Evolutionary conservation across 2,888 invertebrate genomes (phyloP).

Genomic region (Eulithis prunata): DNA sequence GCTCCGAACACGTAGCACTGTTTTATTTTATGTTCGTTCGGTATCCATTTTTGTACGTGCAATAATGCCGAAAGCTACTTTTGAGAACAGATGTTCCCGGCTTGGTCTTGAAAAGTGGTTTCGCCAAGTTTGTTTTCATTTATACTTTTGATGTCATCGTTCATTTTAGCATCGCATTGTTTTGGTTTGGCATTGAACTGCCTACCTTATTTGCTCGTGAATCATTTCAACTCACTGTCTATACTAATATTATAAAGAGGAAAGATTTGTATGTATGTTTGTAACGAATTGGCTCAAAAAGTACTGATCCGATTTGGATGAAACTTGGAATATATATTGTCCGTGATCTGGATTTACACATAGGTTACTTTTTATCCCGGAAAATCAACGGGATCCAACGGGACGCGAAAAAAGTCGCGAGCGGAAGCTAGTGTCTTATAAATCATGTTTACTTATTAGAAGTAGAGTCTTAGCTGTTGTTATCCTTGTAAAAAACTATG

Average conservation of each 20-base stretch:
- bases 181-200: conserved; percentile 41
- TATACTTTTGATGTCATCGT: conserved; percentile 42
- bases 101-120: conserved; percentile 31
- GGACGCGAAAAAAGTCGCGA: too few species aligned
- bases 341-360: too few species aligned
- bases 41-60: conserved; percentile 31
- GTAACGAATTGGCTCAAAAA: too few species aligned
- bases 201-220: conserved; percentile 33
- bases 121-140: conserved; percentile 37
- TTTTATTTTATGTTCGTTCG: conserved; percentile 31
- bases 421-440: too few species aligned
- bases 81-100: conserved; percentile 25
- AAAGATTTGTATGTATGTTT: too few species aligned
- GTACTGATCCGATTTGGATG: too few species aligned
- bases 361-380: too few species aligned
- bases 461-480: background rate
- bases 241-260: too few species aligned
- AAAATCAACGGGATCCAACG: too few species aligned
- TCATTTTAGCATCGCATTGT: conserved; percentile 40
- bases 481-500: background rate
- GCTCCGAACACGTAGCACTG: conserved; percentile 25
- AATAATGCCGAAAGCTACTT: conserved; percentile 32
- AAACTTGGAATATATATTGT: too few species aligned
- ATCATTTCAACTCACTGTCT: conserved; percentile 36
- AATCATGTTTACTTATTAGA: conserved; percentile 13